Evolutionary conservation across 2,797 vertebrate genomes (phyloP), one percentile per base, ranked within the genome.

Genomic region (Arrhamphus sclerolepis): DNA sequence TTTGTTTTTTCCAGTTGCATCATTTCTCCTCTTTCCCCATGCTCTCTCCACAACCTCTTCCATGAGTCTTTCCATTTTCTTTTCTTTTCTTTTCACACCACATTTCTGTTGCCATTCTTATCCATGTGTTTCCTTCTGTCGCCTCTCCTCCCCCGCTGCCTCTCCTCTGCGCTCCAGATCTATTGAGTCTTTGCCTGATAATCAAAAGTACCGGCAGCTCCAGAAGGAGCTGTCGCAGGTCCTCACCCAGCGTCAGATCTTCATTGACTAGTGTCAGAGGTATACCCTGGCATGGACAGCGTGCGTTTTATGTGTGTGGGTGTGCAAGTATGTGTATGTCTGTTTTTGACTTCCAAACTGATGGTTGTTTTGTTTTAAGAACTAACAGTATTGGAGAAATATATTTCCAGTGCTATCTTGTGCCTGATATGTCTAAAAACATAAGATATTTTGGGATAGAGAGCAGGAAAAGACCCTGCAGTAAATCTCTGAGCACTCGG

Each of bases 221-320:
- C 97, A 99, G 94, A 95, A 94, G 90, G 97, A 99, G 85, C 95
- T 99, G 88, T 98, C 97, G 82, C 97, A 98, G 92, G 97, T 98
- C 88, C 91, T 99, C 92, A 98, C 97, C 85, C 97, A 99, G 93
- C 96, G 97, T 89, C 97, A 99, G 95, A 97, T 95, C 96, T 97
- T 95, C 96, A 98, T 97, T 95, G 97, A 98, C 83, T 98, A 96
- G 95, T 86, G 90, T 86, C 86, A 90, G 93, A 97, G 96, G 96
- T 98, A 98, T 89, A 93, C 66, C 59, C 61, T 83, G 82, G 91
- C 89, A 90, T 82, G 90, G 78, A 69, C 28, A 73, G 81, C 76
- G 77, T 26, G 24, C 6, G 24, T 26, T 26, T 82, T 65, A n/a
- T 81, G 68, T 77, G 68, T 76, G 63, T 72, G 47, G 43, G 46